Base-by-base conservation (phyloP, 2,888 invertebrate genomes). In the Drosophila hawaiiensis region DNA sequence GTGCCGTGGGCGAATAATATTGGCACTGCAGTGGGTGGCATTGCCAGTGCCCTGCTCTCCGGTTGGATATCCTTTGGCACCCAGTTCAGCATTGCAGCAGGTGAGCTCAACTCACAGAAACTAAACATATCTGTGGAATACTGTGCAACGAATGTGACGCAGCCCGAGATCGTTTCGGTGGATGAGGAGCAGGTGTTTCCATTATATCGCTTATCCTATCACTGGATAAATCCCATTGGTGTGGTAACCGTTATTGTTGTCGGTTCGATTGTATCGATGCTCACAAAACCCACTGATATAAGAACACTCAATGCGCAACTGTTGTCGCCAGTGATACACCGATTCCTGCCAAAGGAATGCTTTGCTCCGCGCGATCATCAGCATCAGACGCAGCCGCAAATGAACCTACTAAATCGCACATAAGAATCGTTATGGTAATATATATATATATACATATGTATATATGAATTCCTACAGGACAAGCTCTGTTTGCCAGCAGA, bases 201-300 rank as follows among this genome's bases (percentile, higher is more conserved):
- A 0, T 91, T 97, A 19, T 97, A 97, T 93, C 95, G 96, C 14
- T 89, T 97, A 53, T 97, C 97, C 0, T 97, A 97, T 92, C 95
- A 97, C 91, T 97, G 97, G 97, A 96, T 97, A 69, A 96, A 97
- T 47, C 96, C 96, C 0, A 94, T 97, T 60, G 97, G 97, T 0
- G 94, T 96, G 0, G 59, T 94, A 0, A 94, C 95, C 0, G 96
- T 96, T 0, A 89, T 97, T 28, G 66, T 95, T 0, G 95, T 97
- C 0, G 97, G 97, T 0, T 94, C 95, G 3, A 83, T 96, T 22
- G 95, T 96, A 37, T 95, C 95, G 71, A 94, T 95, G 80, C 74
- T 95, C 22, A 95, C 95, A 0, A 95, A 95, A 39, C 94, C 94
- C 47, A 93, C 92, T 6, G 93, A 95, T 82, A 82, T 94, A 16